These are phyloP conservation scores for Pangasius macronema DNA, from an alignment of 2,797 vertebrate genomes.

Conservation along the genomic window DNA sequence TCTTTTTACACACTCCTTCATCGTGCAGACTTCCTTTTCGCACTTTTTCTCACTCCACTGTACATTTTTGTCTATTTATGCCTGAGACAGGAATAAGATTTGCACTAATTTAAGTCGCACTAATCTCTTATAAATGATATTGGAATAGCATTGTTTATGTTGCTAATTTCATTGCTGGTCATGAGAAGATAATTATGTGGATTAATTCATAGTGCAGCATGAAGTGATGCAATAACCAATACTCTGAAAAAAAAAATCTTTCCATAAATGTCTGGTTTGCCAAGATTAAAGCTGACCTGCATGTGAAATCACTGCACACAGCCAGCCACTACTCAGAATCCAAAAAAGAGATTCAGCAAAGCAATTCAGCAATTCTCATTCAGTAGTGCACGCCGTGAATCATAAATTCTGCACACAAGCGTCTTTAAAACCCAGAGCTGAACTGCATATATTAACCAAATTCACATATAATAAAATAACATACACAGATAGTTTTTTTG, in stretches of 20 bases:
- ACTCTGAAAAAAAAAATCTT: constrained; percentile 8
- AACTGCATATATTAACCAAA: constrained; percentile 3
- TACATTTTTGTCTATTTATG: not conserved
- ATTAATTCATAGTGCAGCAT: not conserved
- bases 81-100: not conserved
- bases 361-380: constrained; percentile 7
- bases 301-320: constrained; percentile 22
- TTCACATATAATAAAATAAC: constrained; percentile 37
- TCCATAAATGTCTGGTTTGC: constrained; percentile 35
- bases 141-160: not conserved
- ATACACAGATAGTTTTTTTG: constrained; percentile 54
- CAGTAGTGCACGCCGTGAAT: not conserved
- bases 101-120: not conserved
- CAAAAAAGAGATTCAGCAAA: constrained; percentile 20
- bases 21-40: constrained; percentile 12
- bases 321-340: constrained; percentile 17
- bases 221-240: constrained; percentile 6
- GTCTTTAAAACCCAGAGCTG: not conserved
- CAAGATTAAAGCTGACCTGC: constrained; percentile 44
- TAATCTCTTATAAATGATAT: not conserved
- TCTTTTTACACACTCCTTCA: constrained; percentile 16
- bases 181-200: not conserved
- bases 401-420: constrained; percentile 2
- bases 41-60: not conserved
- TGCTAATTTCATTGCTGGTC: not conserved